Evolutionary conservation across 2,888 invertebrate genomes (phyloP).

Genomic region (Cistogaster globosa): DNA sequence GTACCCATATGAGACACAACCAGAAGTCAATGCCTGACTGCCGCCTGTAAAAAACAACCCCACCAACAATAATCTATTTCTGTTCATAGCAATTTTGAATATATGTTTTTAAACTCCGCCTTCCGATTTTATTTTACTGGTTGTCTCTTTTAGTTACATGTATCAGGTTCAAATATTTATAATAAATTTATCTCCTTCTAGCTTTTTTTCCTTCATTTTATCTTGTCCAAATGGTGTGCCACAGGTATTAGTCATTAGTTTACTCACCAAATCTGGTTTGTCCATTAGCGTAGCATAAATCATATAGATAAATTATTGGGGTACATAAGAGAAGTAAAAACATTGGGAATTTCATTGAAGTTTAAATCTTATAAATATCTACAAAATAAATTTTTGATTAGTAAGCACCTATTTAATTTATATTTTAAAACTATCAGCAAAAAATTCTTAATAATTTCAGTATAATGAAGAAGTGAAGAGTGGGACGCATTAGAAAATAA

Average conservation of each 20-base stretch:
- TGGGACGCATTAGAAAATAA: no score
- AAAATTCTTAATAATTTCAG: no score
- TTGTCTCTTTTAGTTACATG: constrained; percentile 32
- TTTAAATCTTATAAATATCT: no score
- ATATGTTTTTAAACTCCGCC: constrained; percentile 42
- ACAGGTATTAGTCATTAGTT: constrained; percentile 64
- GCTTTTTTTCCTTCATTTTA: constrained; percentile 57
- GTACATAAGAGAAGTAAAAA: background rate
- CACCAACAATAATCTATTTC: constrained; percentile 17
- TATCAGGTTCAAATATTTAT: background rate
- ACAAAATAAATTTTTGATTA: no score
- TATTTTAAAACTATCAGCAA: no score
- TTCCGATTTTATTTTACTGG: background rate
- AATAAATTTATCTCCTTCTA: constrained; percentile 46
- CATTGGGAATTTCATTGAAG: no score
- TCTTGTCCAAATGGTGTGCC: background rate
- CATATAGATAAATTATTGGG: background rate
- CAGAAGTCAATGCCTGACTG: constrained; percentile 29
- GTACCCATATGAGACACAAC: constrained; percentile 64
- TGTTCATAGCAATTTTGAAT: background rate
- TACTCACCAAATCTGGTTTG: constrained; percentile 33
- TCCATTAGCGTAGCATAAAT: constrained; percentile 27
- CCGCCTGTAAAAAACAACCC: constrained; percentile 43
- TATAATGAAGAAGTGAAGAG: no score
- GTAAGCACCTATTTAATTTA: no score